phyloP scores from a whole-genome alignment of 2,888 invertebrate genomes.

The Cerastis leucographa region DNA sequence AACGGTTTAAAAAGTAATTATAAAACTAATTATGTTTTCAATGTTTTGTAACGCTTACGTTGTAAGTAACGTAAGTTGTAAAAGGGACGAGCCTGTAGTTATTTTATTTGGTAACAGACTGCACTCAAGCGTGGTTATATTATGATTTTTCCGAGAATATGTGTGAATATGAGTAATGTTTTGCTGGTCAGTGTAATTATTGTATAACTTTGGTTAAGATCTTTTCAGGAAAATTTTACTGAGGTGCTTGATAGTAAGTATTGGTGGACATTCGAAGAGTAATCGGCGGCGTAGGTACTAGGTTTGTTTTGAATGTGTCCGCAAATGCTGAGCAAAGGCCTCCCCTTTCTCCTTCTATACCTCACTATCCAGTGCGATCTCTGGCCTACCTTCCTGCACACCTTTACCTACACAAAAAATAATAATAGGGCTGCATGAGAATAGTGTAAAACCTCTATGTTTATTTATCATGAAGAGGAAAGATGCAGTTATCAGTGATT shows the following conservation, averaged over 20 bases:
- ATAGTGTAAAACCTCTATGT: not conserved
- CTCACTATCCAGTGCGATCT: too few relatives aligned
- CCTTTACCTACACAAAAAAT: not conserved
- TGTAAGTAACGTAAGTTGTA: not conserved
- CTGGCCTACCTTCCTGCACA: too few relatives aligned
- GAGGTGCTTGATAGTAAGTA: too few relatives aligned
- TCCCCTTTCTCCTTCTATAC: too few relatives aligned
- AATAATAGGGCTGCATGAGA: not conserved
- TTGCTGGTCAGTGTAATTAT: not conserved
- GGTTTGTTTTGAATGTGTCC: too few relatives aligned
- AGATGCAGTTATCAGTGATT: not conserved
- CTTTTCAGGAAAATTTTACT: not conserved
- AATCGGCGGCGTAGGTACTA: too few relatives aligned
- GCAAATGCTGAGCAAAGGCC: too few relatives aligned
- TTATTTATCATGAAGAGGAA: not conserved
- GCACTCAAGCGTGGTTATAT: not conserved
- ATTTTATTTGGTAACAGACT: not conserved
- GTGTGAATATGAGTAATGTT: not conserved
- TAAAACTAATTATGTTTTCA: not conserved
- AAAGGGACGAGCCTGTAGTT: not conserved
- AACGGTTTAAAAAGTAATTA: not conserved
- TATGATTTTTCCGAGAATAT: not conserved
- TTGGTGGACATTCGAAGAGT: not conserved
- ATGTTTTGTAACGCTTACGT: not conserved
- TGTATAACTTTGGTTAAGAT: not conserved